These are phyloP conservation scores for Entelurus aequoreus DNA, from an alignment of 2,113 vertebrate species.

Conservation along the genomic window DNA sequence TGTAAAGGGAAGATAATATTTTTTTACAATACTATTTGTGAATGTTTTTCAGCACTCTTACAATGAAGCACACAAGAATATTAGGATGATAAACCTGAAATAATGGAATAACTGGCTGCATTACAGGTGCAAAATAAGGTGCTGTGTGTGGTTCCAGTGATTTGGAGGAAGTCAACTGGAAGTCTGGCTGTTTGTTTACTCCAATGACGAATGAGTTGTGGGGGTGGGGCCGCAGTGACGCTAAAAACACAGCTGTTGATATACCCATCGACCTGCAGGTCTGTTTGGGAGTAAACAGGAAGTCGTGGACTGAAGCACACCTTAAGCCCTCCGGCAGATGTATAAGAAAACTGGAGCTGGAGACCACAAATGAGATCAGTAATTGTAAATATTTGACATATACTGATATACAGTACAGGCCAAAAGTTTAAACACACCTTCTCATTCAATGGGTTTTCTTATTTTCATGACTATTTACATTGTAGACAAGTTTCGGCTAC, in stretches of 20 bases:
- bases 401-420: neutral
- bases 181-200: conserved; percentile 32
- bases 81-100: conserved; percentile 46
- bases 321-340: conserved; percentile 7
- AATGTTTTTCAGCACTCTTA: too few relatives aligned
- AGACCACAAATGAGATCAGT: conserved; percentile 3
- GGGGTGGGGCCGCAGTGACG: conserved; percentile 17
- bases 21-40: too few relatives aligned
- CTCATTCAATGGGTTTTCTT: too few relatives aligned
- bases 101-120: conserved; percentile 29
- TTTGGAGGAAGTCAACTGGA: conserved; percentile 7
- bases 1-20: too few relatives aligned
- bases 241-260: conserved; percentile 51
- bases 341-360: too few relatives aligned
- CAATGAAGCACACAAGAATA: conserved; percentile 4
- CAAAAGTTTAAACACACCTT: too few relatives aligned
- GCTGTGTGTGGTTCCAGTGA: conserved; percentile 18
- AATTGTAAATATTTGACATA: conserved; percentile 6
- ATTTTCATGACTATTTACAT: too few relatives aligned
- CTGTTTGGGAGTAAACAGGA: conserved; percentile 32
- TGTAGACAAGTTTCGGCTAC: too few relatives aligned
- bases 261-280: conserved; percentile 34
- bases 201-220: conserved; percentile 42
- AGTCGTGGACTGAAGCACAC: conserved; percentile 23
- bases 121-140: neutral